Conservation (phyloP, 2,888 invertebrate species). For the Halictus quadricinctus region DNA sequence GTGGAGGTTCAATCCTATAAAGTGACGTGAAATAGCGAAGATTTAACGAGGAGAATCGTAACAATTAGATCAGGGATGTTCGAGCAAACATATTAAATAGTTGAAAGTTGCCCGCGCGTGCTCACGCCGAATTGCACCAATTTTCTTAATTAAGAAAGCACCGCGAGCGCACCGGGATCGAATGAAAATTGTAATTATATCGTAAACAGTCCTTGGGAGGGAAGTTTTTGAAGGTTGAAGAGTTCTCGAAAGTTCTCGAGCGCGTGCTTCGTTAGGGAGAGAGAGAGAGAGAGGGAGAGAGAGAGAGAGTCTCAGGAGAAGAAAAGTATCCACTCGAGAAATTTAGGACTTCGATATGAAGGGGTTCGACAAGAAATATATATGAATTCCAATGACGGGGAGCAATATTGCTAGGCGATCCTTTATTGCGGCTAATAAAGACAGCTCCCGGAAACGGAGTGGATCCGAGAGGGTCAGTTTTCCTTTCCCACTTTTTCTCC, state of each 20-base stretch:
- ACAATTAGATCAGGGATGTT: neutral
- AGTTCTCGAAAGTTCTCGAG: conserved; percentile 1
- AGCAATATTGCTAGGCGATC: conserved; percentile 70
- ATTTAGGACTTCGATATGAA: conserved; percentile 72
- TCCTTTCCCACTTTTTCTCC: conserved; percentile 32
- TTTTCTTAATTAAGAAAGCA: neutral
- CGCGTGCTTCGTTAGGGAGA: conserved; percentile 27
- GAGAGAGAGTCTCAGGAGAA: conserved; percentile 12
- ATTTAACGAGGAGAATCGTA: neutral
- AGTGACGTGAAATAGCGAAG: neutral
- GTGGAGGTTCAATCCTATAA: no score
- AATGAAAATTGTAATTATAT: conserved; percentile 17
- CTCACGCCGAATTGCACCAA: neutral
- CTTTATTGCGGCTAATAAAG: conserved; percentile 71
- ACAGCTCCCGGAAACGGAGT: conserved; percentile 35
- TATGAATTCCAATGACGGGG: conserved; percentile 75
- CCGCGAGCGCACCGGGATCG: neutral
- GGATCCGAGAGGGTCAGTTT: conserved; percentile 53
- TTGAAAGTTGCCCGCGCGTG: neutral
- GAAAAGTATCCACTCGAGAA: conserved; percentile 65
- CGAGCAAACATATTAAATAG: neutral
- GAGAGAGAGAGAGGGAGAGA: neutral
- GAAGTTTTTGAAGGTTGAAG: conserved; percentile 9
- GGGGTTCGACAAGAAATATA: conserved; percentile 68
- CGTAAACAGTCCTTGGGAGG: conserved; percentile 8